phyloP scores from a whole-genome alignment of 2,888 invertebrate genomes.

The Drosophila monieri region DNA sequence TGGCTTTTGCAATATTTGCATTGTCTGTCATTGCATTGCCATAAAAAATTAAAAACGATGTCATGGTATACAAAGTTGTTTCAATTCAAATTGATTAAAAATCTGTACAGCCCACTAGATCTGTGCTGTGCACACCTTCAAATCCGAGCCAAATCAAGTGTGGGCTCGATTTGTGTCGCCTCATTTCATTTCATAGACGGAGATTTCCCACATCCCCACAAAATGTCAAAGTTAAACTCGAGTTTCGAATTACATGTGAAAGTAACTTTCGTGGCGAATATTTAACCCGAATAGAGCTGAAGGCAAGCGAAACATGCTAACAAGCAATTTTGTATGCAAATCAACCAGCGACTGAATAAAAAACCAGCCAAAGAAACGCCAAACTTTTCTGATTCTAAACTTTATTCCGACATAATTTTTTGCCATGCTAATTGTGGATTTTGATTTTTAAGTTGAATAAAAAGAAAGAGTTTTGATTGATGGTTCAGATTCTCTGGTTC shows the following conservation, averaged over 20 bases:
- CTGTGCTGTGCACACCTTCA: conserved; percentile 54
- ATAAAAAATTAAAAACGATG: background rate
- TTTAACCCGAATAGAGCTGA: conserved; percentile 39
- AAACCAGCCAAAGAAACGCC: conserved; percentile 49
- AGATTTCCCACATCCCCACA: conserved; percentile 39
- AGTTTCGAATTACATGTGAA: conserved; percentile 51
- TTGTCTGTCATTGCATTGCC: conserved; percentile 12
- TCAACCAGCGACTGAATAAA: conserved; percentile 64
- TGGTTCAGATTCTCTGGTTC: conserved; percentile 8
- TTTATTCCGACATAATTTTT: conserved; percentile 35
- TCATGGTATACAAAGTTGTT: conserved; percentile 8
- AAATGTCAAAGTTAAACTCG: conserved; percentile 62
- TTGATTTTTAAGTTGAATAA: conserved; percentile 47
- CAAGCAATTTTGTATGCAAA: conserved; percentile 75
- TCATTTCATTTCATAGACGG: conserved; percentile 35
- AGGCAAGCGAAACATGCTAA: conserved; percentile 51
- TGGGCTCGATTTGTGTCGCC: conserved; percentile 46
- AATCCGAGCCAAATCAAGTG: conserved; percentile 24
- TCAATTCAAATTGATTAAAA: background rate
- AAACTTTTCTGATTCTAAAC: conserved; percentile 22
- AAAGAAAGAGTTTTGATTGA: conserved; percentile 51
- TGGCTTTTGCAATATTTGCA: conserved; percentile 31
- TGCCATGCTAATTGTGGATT: conserved; percentile 8
- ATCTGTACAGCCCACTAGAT: conserved; percentile 3
- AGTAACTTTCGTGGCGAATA: conserved; percentile 42